Conservation (phyloP, 2,113 vertebrate genomes). For the Myotis yumanensis region DNA sequence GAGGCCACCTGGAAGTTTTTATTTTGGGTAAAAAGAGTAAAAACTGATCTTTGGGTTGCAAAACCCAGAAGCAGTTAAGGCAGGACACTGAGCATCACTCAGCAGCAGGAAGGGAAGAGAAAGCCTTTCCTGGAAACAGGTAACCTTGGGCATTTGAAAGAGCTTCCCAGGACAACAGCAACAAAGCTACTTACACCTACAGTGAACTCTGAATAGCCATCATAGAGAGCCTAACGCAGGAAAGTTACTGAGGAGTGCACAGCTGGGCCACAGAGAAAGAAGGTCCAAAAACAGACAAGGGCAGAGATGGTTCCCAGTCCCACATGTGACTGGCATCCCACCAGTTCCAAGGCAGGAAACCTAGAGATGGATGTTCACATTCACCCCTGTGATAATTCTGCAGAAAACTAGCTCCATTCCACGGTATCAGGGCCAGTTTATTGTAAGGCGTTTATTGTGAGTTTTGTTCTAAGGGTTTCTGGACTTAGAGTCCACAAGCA, state of each 20-base stretch:
- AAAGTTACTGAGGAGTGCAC: background rate
- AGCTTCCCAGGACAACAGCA: background rate
- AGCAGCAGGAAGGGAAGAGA: background rate
- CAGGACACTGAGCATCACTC: background rate
- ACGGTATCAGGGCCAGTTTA: background rate
- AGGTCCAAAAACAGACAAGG: background rate
- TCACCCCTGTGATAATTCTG: background rate
- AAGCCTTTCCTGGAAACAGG: background rate
- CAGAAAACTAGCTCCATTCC: background rate
- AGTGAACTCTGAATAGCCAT: background rate
- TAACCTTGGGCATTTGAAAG: background rate
- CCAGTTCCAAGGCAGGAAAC: background rate
- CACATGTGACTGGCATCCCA: background rate
- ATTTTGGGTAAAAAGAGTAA: background rate
- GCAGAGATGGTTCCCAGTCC: background rate
- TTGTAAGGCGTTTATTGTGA: background rate
- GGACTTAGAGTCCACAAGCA: background rate
- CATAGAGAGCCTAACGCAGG: background rate
- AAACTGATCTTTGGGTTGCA: background rate
- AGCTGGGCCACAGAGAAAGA: background rate
- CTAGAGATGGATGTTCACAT: no score
- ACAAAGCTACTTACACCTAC: background rate
- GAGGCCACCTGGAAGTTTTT: background rate
- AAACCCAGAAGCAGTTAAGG: no score
- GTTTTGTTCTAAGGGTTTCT: background rate